Conservation (phyloP, 2,113 vertebrate genomes). For the Malurus melanocephalus region DNA sequence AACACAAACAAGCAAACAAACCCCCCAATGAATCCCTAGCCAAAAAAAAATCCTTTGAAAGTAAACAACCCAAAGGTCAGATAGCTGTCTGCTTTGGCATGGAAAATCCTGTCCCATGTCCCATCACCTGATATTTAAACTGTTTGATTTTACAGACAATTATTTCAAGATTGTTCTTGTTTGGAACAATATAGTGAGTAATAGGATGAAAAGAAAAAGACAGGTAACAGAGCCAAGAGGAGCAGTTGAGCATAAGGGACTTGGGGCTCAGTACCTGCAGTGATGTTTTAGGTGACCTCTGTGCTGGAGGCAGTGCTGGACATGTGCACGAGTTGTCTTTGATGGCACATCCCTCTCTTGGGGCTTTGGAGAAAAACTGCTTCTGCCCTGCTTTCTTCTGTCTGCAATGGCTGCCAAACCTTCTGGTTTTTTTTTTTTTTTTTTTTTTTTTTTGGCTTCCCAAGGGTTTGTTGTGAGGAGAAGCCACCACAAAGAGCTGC, state of each 20-base stretch:
- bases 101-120: background rate
- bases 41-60: background rate
- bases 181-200: background rate
- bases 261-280: rapidly evolving
- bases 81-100: background rate
- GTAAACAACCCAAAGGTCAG: background rate
- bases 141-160: background rate
- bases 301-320: background rate
- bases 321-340: background rate
- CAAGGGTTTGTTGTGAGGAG: background rate
- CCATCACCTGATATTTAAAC: background rate
- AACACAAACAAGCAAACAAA: background rate
- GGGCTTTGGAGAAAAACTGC: background rate
- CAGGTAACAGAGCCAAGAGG: background rate
- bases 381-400: background rate
- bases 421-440: background rate
- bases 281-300: rapidly evolving
- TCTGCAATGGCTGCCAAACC: background rate
- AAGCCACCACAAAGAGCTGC: background rate
- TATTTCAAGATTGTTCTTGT: background rate
- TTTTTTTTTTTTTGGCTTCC: background rate
- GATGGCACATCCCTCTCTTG: background rate
- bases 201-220: too few relatives aligned
- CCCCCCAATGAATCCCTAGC: background rate
- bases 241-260: background rate